These are phyloP conservation scores for Hippolais icterina DNA, from an alignment of 2,113 vertebrate species.

Conservation along the genomic window DNA sequence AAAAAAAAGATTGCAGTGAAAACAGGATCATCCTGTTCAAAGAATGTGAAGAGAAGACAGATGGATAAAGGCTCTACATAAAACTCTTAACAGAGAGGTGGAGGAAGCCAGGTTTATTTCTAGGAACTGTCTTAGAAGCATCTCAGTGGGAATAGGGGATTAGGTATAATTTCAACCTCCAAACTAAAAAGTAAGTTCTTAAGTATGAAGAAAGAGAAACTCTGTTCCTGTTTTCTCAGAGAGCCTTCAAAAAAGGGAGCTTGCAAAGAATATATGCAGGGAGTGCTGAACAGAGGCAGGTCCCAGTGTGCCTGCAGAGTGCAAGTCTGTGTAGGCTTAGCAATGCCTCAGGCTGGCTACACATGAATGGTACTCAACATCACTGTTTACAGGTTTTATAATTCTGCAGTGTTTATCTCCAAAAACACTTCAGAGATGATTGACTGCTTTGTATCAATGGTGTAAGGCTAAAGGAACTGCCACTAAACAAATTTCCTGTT, in stretches of 20 bases:
- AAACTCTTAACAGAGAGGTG: not conserved
- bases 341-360: not conserved
- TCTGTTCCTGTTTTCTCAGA: not conserved
- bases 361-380: not conserved
- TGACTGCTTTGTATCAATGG: not conserved
- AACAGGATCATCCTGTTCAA: not conserved
- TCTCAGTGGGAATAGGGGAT: not conserved
- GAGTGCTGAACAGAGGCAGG: not conserved
- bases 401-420: not conserved
- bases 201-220: not conserved
- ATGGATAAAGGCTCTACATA: not conserved
- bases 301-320: not conserved
- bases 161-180: not conserved
- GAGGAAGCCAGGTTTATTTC: not conserved
- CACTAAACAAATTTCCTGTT: not conserved
- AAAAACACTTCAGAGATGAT: not conserved
- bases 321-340: not conserved
- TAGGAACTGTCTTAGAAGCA: not conserved
- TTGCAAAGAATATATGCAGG: not conserved
- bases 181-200: not conserved
- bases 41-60: not conserved
- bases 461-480: not conserved
- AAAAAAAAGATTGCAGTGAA: not conserved
- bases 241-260: not conserved
- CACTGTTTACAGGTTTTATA: not conserved